Evolutionary conservation across 92 coral and sea anemone species (phyloP), one percentile per base, ranked within the genome.

Genomic region (Zoanthus sociatus): DNA sequence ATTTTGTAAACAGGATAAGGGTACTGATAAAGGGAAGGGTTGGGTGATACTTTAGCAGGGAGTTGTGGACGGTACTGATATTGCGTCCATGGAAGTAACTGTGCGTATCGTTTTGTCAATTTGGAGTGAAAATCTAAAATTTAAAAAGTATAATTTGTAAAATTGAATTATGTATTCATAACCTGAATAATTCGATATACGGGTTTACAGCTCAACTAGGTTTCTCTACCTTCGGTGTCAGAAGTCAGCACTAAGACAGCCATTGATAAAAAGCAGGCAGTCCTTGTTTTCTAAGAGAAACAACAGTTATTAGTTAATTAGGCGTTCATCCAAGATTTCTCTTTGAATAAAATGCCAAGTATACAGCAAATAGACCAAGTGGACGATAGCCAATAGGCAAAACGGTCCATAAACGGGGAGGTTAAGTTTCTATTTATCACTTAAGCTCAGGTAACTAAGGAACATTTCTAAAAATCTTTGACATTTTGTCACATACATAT

Each of bases 11-110:
- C 47, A 30, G 85, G 85, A 18, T 66, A 42, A 81, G 85, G 85
- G 61, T 81, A 81, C 85, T 47, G 85, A 55, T 81, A 81, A 45
- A 75, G 85, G 85, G 85, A 18, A 48, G 66, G 45, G 3, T 66
- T 18, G 1, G 85, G 74, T n/a, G n/a, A 32, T n/a, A 70, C 85
- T 7, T 20, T 54, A 30, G 68, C 66, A 18, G 85, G 85, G 73
- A 48, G 26, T 45, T 73, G 75, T 16, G 85, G 1, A 30, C 44
- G 73, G 54, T 61, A 81, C 73, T 63, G 74, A 54, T 81, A 81
- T 18, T 64, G 85, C 17, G 37, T 70, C 75, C 58, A 46, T 6
- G 12, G 74, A 44, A 74, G 74, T 14, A 16, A 81, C 58, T 15
- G 51, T 60, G 85, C 85, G 44, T 73, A 46, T 26, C 85, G 85